Evolutionary conservation across 1,140 invertebrate species (phyloP), one percentile per base, ranked within the genome.

Genomic region (Psix sp.): DNA sequence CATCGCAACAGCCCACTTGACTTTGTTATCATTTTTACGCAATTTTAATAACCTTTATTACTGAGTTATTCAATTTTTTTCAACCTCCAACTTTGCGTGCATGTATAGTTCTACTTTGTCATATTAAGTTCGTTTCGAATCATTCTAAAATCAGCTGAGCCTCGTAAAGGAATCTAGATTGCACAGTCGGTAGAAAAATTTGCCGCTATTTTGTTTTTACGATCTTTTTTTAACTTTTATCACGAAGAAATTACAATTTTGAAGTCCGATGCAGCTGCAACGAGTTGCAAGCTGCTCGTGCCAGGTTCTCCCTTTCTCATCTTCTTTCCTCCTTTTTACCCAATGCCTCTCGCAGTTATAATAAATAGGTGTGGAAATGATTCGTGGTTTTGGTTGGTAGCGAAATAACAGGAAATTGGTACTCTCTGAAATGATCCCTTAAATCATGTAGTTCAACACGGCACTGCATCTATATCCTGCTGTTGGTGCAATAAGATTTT

Each of bases 281-380:
- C 59, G 62, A 57, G 54, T 46, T 59, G 71, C 78, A 80, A 80
- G 75, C 75, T 77, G 78, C 72, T 73, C 60, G 46, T 77, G 73
- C 73, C 60, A 62, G 67, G 56, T 75, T 39, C 70, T 42, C 57
- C 74, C 57, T 77, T 59, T 40, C 60, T 74, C 59, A 75, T 38
- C 60, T 74, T 52, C 54, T 46, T 40, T 48, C 43, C 63, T 74
- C 63, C 71, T 59, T 71, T 63, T 65, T 71, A 70, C 60, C 38
- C 65, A 43, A 56, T 67, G 49, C 59, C 63, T 60, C 74, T 74
- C 59, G 40, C 74, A 70, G 56, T 77, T 51, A 76, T 82, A 81
- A 81, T 80, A 74, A 79, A 77, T 78, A 82, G 82, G 78, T 80
- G 80, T 83, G 76, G 82, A 83, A 83, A 82, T 80, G 79, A 82